These are phyloP conservation scores for Magallana angulata DNA, from an alignment of 1,140 invertebrate genomes.

Conservation along the genomic window DNA sequence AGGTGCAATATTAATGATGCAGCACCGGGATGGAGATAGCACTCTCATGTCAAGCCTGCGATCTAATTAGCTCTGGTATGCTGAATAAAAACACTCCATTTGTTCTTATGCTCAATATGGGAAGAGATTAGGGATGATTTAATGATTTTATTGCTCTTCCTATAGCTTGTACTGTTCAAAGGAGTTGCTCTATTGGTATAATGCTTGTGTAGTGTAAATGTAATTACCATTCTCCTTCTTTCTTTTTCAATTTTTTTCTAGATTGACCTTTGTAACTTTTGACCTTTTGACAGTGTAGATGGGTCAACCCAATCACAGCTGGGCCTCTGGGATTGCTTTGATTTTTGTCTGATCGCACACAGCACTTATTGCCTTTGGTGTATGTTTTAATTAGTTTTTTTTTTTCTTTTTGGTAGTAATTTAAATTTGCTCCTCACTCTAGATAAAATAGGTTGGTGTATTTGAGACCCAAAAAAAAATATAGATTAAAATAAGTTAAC, in stretches of 20 bases:
- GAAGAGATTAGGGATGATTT: too few relatives aligned
- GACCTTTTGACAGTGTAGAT: not conserved
- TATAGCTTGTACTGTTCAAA: too few relatives aligned
- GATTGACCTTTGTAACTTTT: not conserved
- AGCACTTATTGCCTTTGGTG: not conserved
- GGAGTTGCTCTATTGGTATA: too few relatives aligned
- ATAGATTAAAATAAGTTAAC: too few relatives aligned
- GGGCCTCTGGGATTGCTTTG: not conserved
- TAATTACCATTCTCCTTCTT: too few relatives aligned
- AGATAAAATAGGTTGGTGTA: not conserved
- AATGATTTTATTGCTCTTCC: too few relatives aligned
- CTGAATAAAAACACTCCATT: not conserved
- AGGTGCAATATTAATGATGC: constrained; percentile 35
- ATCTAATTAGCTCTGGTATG: constrained; percentile 31
- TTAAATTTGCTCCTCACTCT: not conserved
- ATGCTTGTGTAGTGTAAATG: too few relatives aligned
- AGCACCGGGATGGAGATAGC: constrained; percentile 3
- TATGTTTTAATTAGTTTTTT: not conserved
- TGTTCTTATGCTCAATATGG: not conserved
- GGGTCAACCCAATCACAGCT: not conserved
- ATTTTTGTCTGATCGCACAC: not conserved
- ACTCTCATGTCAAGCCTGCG: not conserved
- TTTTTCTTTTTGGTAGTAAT: not conserved
- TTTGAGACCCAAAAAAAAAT: not conserved
- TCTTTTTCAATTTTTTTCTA: too few relatives aligned